Evolutionary conservation across 1,140 invertebrate species (phyloP).

Genomic region (Maniola jurtina): DNA sequence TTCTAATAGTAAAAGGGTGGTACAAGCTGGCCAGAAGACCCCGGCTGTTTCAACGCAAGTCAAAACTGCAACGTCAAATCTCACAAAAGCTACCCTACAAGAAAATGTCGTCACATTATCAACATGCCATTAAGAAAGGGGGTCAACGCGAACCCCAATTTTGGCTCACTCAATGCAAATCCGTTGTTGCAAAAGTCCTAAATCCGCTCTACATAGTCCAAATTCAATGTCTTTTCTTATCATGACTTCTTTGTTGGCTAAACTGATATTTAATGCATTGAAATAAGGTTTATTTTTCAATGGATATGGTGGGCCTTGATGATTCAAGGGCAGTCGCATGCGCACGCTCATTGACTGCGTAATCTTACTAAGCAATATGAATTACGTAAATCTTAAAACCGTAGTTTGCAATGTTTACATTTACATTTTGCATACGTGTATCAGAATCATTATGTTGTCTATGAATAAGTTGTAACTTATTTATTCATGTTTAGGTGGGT

Average conservation of each 20-base stretch:
- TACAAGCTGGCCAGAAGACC: too few species aligned
- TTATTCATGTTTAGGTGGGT: too few species aligned
- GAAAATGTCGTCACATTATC: too few species aligned
- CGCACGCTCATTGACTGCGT: conserved; percentile 25
- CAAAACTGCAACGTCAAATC: too few species aligned
- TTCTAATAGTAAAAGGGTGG: too few species aligned
- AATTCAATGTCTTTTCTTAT: neutral
- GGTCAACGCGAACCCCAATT: neutral
- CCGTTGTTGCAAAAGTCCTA: neutral
- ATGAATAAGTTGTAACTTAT: too few species aligned
- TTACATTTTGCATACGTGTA: neutral
- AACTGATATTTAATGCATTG: neutral
- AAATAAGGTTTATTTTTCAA: conserved; percentile 4
- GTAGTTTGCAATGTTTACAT: conserved; percentile 20
- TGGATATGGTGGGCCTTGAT: conserved; percentile 17
- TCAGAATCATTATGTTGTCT: neutral
- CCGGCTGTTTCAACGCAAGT: too few species aligned
- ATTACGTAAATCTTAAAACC: conserved; percentile 26
- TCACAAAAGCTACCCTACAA: too few species aligned
- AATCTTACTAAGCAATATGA: conserved; percentile 29
- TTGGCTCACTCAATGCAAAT: conserved; percentile 4
- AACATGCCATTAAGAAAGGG: neutral
- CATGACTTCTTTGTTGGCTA: neutral
- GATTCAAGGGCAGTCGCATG: conserved; percentile 30
- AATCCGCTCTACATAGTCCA: conserved; percentile 4